Conservation (phyloP, 2,113 vertebrate species). For the Microtus pennsylvanicus region DNA sequence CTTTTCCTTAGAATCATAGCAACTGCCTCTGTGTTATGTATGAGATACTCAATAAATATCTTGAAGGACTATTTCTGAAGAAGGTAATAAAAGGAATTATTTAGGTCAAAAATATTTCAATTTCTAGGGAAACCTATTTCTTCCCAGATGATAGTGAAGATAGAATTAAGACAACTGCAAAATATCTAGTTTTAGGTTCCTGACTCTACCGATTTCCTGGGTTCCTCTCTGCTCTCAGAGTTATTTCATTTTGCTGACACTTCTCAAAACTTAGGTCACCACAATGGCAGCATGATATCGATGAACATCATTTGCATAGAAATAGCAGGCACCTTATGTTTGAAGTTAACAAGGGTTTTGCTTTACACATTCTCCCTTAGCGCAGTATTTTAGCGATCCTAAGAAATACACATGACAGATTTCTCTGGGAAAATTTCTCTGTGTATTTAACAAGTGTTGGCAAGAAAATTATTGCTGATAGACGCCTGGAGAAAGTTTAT, state of each 20-base stretch:
- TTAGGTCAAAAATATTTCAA: conserved; percentile 52
- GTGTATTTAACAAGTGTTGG: not conserved
- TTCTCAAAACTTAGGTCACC: not conserved
- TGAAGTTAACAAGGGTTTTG: not conserved
- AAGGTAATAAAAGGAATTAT: conserved; percentile 39
- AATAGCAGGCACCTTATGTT: not conserved
- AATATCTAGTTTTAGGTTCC: not conserved
- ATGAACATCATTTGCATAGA: not conserved
- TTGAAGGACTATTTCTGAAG: conserved; percentile 44
- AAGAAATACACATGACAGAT: not conserved
- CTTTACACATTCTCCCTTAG: not conserved
- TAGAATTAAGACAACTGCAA: conserved; percentile 5
- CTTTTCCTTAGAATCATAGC: conserved; percentile 53
- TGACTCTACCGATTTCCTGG: not conserved
- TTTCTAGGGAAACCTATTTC: conserved; percentile 32
- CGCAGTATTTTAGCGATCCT: not conserved
- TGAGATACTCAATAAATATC: conserved; percentile 37
- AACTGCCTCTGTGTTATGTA: conserved; percentile 60
- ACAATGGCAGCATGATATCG: not conserved
- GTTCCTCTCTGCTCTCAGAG: not conserved
- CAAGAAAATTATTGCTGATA: not conserved
- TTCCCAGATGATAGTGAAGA: conserved; percentile 14
- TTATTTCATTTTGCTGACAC: not conserved
- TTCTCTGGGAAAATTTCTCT: not conserved
- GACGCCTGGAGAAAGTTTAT: not conserved